These are phyloP conservation scores for Halictus quadricinctus DNA, from an alignment of 2,888 invertebrate species.

Conservation along the genomic window DNA sequence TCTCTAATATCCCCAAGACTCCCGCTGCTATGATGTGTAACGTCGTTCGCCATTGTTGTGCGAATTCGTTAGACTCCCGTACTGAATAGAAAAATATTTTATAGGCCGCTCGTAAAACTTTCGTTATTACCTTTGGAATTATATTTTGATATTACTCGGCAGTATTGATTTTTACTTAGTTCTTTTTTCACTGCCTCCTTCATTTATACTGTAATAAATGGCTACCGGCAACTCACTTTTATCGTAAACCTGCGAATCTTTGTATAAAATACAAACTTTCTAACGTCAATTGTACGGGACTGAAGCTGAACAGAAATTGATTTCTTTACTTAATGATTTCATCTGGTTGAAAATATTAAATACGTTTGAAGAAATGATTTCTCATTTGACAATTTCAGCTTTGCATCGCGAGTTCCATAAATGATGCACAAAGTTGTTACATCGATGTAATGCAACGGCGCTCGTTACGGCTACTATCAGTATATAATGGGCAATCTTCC, in stretches of 20 bases:
- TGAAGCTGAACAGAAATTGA: background rate
- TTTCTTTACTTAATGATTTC: background rate
- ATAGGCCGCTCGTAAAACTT: background rate
- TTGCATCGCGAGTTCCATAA: background rate
- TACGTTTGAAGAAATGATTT: background rate
- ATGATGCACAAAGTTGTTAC: background rate
- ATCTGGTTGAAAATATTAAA: background rate
- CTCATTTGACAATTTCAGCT: too few species aligned
- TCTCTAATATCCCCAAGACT: background rate
- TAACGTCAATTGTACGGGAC: background rate
- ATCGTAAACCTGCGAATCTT: background rate
- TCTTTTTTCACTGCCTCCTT: background rate
- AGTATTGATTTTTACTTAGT: background rate
- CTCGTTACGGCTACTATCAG: conserved; percentile 38
- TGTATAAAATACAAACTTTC: background rate
- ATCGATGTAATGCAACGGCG: conserved; percentile 10
- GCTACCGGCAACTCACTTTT: background rate
- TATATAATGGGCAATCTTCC: conserved; percentile 56
- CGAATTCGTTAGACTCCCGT: background rate
- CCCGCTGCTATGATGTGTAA: background rate
- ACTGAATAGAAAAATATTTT: background rate
- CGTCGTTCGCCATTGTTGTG: background rate
- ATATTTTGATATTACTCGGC: background rate
- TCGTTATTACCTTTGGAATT: background rate
- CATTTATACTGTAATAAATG: background rate